Evolutionary conservation across 2,888 invertebrate genomes (phyloP).

Genomic region (Neoscelio sp.): DNA sequence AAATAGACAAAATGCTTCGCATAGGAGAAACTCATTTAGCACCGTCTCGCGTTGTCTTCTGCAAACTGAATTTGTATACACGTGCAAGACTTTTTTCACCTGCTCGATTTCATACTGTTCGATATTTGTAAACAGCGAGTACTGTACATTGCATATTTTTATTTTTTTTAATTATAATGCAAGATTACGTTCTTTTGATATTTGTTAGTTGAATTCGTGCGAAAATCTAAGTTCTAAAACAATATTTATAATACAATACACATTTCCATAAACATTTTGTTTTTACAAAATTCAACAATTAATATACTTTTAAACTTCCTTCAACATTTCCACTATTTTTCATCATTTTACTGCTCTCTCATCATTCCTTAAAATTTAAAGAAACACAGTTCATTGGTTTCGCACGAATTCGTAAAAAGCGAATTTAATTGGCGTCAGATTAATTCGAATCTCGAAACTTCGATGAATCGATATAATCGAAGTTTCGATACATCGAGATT

Average conservation of each 20-base stretch:
- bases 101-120: not conserved
- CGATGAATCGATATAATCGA: not conserved
- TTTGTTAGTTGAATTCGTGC: not conserved
- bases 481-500: not conserved
- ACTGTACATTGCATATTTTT: too few species aligned
- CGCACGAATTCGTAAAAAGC: not conserved
- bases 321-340: too few species aligned
- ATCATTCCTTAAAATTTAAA: not conserved
- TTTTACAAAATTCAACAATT: too few species aligned
- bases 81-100: constrained; percentile 33
- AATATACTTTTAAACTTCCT: too few species aligned
- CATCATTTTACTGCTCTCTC: not conserved
- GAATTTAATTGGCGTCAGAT: too few species aligned
- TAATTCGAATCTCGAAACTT: too few species aligned
- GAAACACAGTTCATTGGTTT: not conserved
- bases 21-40: constrained; percentile 65
- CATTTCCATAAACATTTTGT: too few species aligned
- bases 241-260: not conserved
- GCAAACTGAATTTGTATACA: constrained; percentile 57
- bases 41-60: constrained; percentile 52
- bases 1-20: constrained; percentile 60
- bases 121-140: too few species aligned
- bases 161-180: not conserved
- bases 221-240: too few species aligned
- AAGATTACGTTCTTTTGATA: not conserved